Base-by-base conservation (phyloP, 2,888 invertebrate genomes). In the Spodoptera picta region DNA sequence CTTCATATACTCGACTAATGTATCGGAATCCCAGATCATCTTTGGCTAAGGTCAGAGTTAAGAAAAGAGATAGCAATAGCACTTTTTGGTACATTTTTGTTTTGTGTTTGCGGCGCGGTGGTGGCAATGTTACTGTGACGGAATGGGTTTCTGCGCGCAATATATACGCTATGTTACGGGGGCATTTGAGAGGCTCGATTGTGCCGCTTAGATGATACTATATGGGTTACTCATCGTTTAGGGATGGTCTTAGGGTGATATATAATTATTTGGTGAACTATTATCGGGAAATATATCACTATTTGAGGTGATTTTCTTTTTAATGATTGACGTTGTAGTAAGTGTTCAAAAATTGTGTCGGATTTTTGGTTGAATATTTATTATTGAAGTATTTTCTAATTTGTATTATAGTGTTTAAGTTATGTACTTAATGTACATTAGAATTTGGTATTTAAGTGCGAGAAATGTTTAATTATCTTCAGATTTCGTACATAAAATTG, bases 1-100 rank as follows among this genome's bases (percentile, higher is more conserved):
- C 98, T 78, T 97, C 97, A 87, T 97, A 98, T 71, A 98, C 95
- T 81, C 96, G 96, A 81, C 96, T 92, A 5, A 96, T 89, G 50
- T 96, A 95, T 66, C 96, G 95, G 79, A 97, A 93, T 62, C 97
- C 96, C 64, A 96, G 90, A 73, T 94, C 93, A 61, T 92, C 92
- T 63, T 81, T 87, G n/a, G 82, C 75, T 6, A 65, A 49, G 7
- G 61, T 60, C 11, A 81, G 58, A 4, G 84, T 84, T 9, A 86
- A 67, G 14, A 87, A 74, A 11, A 89, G 65, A 43, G 85, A 69
- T 59, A 93, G 58, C 59, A 89, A 68, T 31, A 92, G 67, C 79
- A 92, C 81, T 89, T 88, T 91, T 73, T 69, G 60, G 62, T 82
- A 86, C 92, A 92, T 92, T 81, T 36, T 77, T 87, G 76, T 78